Base-by-base conservation (phyloP, 2,113 vertebrate genomes). In the Tetrao urogallus region DNA sequence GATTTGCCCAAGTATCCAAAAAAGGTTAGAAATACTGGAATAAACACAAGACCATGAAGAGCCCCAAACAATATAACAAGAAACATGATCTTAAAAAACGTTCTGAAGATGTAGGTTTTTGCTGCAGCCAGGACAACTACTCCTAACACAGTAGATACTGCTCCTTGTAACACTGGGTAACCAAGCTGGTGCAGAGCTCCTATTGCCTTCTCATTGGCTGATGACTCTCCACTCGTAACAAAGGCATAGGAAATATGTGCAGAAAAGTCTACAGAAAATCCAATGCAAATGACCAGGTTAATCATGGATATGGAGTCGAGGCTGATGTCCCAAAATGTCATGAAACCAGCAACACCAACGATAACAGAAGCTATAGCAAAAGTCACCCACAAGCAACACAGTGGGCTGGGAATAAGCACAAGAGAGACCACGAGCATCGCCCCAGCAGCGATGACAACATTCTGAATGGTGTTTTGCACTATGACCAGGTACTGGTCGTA, bases 251-350 rank as follows among this genome's bases (percentile, higher is more conserved):
- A 98, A 90, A 99, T 97, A 25, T 99, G 98, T 47, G 98, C 98
- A 25, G 98, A 98, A 94, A 99, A 99, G 91, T 99, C 98, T 6
- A 99, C 98, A 10, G 98, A 98, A 95, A 99, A 99, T 11, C 98
- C 99, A 27, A 99, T 98, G 82, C 98, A 98, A 94, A 99, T 98
- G 81, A 99, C 96, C 77, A 99, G 96, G 94, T 98, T 98, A 88
- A 99, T 99, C 98, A 99, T 98, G 82, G 99, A 99, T 93, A 99
- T 98, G 85, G 98, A 96, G 73, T 96, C 96, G 1, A 96, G 92
- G 38, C n/a, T 96, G 86, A 95, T 13, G 0, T 34, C 36, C 93
- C 96, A 98, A 50, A 98, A 97, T 0, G 98, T 86, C 98, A 99
- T 99, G 96, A 98, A 98, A 28, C 98, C 98, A 0, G 97, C 87